Base-by-base conservation (phyloP, 2,113 vertebrate species). In the Prinia subflava region DNA sequence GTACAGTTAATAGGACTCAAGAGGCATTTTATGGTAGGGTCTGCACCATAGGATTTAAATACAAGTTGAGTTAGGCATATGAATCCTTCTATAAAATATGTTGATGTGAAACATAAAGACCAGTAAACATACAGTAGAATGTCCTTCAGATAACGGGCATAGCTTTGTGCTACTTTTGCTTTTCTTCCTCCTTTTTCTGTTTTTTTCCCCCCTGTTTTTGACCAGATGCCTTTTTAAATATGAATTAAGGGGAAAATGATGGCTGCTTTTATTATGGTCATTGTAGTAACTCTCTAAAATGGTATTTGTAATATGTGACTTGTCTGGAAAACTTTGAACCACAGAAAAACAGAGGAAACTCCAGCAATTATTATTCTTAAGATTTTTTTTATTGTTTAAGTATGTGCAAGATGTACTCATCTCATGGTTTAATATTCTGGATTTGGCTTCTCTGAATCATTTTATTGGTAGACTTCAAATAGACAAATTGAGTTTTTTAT, bases 21-120 rank as follows among this genome's bases (percentile, higher is more conserved):
- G 97, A 98, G 98, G 97, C 97, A 96, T 98, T 98, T 99, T 98
- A 98, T 98, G 98, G 97, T 97, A 91, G 97, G 96, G 97, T 98
- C 96, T 98, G 96, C 92, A 97, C 97, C 97, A 92, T 96, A 98
- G 98, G 98, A 92, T 97, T 91, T 97, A 95, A 96, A 97, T 96
- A 85, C 92, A 95, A 79, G 87, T 79, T 95, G 87, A 94, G 49
- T 98, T 98, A 98, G 97, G 97, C 96, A 8, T 97, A 97, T 97
- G 98, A 97, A 97, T 98, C 98, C 96, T 98, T 97, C 96, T 97
- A 74, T 67, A 89, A 81, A 93, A 91, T 97, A 97, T 92, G 68
- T 96, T 97, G 95, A 95, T 95, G 60, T 96, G 92, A 96, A 97
- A 59, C 47, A 75, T 94, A 94, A 96, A 81, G 53, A 92, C 60